Percentiles rank a stretch among this genome's conserved stretches.
Evolutionary conservation across 2,797 vertebrate species (phyloP).

Genomic region (Sebastiscus tertius): DNA sequence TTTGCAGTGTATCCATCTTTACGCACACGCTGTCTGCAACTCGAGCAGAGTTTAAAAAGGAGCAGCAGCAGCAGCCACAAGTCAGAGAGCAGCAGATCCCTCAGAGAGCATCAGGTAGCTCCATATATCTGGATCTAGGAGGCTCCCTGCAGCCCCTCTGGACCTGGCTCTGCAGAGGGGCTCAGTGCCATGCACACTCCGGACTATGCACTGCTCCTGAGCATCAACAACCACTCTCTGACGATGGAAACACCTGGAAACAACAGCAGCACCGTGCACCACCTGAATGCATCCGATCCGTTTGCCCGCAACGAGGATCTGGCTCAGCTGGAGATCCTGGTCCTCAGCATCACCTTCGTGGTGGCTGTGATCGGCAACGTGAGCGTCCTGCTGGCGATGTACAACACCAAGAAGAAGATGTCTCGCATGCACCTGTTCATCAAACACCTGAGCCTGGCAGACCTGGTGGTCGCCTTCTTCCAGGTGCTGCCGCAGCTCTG

Average conservation of each 20-base stretch:
- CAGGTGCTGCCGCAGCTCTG: constrained; percentile 96
- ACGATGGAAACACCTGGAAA: constrained; percentile 63
- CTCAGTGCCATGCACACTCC: constrained; percentile 71
- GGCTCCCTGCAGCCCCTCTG: constrained; percentile 51
- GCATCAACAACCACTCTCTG: constrained; percentile 49
- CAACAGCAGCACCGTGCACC: constrained; percentile 36
- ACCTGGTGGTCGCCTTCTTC: constrained; percentile 96
- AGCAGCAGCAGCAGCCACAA: constrained; percentile 26
- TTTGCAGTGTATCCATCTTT: constrained; percentile 57
- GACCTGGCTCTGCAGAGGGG: constrained; percentile 48
- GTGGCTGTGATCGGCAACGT: constrained; percentile 92
- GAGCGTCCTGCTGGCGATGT: constrained; percentile 90
- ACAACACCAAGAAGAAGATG: constrained; percentile 92
- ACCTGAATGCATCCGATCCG: constrained; percentile 75
- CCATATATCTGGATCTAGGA: constrained; percentile 51
- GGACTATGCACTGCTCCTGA: constrained; percentile 52
- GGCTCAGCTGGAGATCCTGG: constrained; percentile 93
- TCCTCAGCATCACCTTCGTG: constrained; percentile 91
- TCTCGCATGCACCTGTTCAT: constrained; percentile 98
- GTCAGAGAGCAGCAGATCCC: constrained; percentile 29
- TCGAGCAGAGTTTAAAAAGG: constrained; percentile 70
- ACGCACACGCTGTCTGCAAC: constrained; percentile 62
- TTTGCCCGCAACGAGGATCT: constrained; percentile 89
- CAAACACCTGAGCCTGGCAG: constrained; percentile 94
- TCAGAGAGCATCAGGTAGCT: constrained; percentile 35